Base-by-base conservation (phyloP, 1,140 invertebrate genomes). In the Lerema accius region DNA sequence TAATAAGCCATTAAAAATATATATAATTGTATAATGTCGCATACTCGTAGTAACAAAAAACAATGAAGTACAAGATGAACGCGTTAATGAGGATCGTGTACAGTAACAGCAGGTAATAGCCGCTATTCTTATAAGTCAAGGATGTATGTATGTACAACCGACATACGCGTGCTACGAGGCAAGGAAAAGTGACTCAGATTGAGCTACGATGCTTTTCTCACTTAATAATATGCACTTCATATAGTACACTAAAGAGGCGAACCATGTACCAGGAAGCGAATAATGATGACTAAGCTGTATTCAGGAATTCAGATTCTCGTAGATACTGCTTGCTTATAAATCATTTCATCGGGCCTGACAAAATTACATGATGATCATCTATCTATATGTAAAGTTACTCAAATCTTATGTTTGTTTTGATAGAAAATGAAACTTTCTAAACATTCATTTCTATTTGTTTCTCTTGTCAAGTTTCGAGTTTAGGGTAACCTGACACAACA, bases 401-500 rank as follows among this genome's bases (percentile, higher is more conserved):
- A 32, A 32, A 32, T 1, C 7, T 4, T 4, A 32, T 32, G 28
- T 9, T 32, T 32, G 28, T 32, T 32, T 32, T 32, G 3, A 7
- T 9, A 9, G 28, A 32, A 32, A 7, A 23, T 16, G n/a, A 26
- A 9, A 26, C 11, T 48, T 14, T 28, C 4, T 55, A 42, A 55
- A 43, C 1, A 26, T 16, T 43, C 6, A 13, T 4, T 28, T 43
- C 4, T 3, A 23, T 16, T 56, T 32, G 13, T 56, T 59, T 48
- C 55, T 37, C n/a, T 37, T 23, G 13, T 14, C 11, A 9, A 53
- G 55, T 37, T 13, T 48, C 28, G 19, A 32, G 40, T 46, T 46
- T 37, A 23, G 42, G 42, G 42, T 19, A 59, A 59, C 11, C 55
- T 14, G 42, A 37, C n/a, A 46, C 55, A 37, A 23, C 55, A 59